Percentiles rank a stretch among this genome's conserved stretches.
phyloP scores from a whole-genome alignment of 2,113 vertebrate genomes.

The Muscicapa adusta region DNA sequence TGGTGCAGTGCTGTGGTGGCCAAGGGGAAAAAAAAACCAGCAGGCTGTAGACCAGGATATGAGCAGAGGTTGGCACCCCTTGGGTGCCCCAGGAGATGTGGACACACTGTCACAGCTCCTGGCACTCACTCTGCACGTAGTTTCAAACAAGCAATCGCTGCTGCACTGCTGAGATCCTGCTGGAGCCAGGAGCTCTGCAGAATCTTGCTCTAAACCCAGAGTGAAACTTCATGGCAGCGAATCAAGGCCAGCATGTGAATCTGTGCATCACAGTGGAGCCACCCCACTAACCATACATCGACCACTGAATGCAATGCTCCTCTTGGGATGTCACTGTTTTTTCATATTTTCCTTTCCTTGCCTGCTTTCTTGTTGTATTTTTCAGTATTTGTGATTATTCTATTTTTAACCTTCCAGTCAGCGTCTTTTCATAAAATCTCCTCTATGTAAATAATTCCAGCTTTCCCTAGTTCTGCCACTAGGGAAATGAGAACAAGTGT shows the following conservation, averaged over 20 bases:
- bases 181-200: neutral
- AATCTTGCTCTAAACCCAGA: neutral
- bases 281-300: neutral
- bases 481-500: neutral
- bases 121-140: neutral
- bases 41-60: rapidly evolving
- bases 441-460: neutral
- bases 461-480: neutral
- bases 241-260: neutral
- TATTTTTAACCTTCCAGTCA: neutral
- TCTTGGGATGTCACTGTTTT: neutral
- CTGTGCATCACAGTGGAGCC: neutral
- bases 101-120: rapidly evolving
- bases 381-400: neutral
- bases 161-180: neutral
- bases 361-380: neutral
- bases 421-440: neutral
- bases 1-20: neutral
- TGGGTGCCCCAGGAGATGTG: neutral
- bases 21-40: neutral
- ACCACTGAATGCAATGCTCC: neutral
- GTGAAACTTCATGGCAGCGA: rapidly evolving
- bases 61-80: neutral
- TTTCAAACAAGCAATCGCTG: neutral
- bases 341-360: neutral